Evolutionary conservation across 1,140 invertebrate genomes (phyloP), one percentile per base, ranked within the genome.

Genomic region (Armadillidium nasatum): DNA sequence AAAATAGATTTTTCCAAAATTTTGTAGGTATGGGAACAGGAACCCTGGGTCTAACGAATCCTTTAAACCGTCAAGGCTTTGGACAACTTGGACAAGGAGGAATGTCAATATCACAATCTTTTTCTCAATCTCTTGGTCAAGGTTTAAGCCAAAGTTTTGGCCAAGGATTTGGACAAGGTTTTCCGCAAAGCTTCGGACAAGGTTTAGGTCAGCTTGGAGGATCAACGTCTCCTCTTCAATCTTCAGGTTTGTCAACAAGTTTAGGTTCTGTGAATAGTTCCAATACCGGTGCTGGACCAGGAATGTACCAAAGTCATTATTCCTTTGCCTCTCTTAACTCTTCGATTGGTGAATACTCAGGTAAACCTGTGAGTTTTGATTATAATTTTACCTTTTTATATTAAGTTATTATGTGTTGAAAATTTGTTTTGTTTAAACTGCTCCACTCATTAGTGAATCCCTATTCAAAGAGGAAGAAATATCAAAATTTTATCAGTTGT

Each of bases 301-400:
- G 50, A 54, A 80, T 80, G 79, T 80, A 80, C 44, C 79, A 80
- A 70, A 73, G 69, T 0, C 79, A 77, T 23, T 80, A 80, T 74
- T 19, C 79, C 60, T 80, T 80, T 76, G 75, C 46, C 60, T 80
- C 79, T 11, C 76, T 80, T 72, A 80, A 80, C 50, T 75, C 73
- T 15, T 74, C 77, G 33, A 70, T 80, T n/a, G 79, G 76, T 44
- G 79, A 80, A 33, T 80, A 80, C 74, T 44, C 79, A 71, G 79
- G 79, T 80, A 33, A 33, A 33, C 33, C 33, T 33, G 33, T 33
- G 33, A 33, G 33, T 33, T 33, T 33, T 33, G 33, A 33, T 33
- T 33, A 33, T 33, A 33, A 33, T 33, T 33, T 33, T 33, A 33
- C 6, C 33, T 33, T 33, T 33, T 33, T 33, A 6, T 33, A 33